Conservation (phyloP, 2,797 vertebrate species). For the Antennarius maculatus region DNA sequence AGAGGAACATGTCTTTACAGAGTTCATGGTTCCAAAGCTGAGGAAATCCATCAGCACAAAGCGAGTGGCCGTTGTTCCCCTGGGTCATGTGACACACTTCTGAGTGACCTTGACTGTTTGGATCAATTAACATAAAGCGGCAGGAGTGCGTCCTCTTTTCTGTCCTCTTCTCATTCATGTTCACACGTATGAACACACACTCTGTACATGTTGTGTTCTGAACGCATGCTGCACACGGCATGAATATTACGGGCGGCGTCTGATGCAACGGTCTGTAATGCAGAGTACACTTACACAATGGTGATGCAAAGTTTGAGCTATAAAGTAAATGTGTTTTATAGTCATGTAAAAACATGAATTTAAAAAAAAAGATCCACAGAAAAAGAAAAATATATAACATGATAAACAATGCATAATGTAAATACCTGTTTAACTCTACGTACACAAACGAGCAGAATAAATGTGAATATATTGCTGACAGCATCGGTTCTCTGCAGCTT, state of each 20-base stretch:
- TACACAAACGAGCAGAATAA: background rate
- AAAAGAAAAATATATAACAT: background rate
- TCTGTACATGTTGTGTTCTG: background rate
- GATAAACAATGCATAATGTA: background rate
- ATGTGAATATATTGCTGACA: conserved; percentile 3
- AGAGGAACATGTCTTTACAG: conserved; percentile 44
- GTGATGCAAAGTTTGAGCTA: conserved; percentile 18
- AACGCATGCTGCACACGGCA: conserved; percentile 4
- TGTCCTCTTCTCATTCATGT: conserved; percentile 1
- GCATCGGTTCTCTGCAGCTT: background rate
- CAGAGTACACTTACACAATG: conserved; percentile 6
- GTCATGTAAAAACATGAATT: background rate
- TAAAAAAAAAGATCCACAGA: background rate
- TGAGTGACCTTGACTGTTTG: conserved; percentile 52
- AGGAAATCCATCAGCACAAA: conserved; percentile 47
- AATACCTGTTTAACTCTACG: background rate
- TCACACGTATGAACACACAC: conserved; percentile 6
- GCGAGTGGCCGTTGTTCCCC: conserved; percentile 16
- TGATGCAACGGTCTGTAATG: conserved; percentile 64
- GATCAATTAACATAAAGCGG: conserved; percentile 45
- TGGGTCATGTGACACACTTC: conserved; percentile 38
- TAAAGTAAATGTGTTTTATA: conserved; percentile 6
- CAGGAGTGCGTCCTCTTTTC: conserved; percentile 23
- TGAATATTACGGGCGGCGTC: conserved; percentile 20
- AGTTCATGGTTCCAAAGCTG: conserved; percentile 38